These are phyloP conservation scores for Xestia ashworthii DNA, from an alignment of 2,888 invertebrate genomes.

Conservation along the genomic window DNA sequence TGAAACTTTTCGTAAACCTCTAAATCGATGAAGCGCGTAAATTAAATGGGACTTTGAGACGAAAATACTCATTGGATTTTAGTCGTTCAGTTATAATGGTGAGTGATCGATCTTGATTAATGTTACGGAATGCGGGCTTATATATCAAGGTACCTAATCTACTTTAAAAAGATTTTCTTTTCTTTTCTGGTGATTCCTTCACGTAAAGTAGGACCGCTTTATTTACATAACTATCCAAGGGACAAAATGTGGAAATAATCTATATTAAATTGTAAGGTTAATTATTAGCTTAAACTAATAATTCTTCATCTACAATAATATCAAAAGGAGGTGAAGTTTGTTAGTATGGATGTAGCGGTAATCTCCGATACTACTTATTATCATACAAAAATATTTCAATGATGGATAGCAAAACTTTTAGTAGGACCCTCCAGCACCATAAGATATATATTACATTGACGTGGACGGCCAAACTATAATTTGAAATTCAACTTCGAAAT, in stretches of 20 bases:
- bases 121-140: not conserved
- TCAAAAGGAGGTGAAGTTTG: not conserved
- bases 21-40: not conserved
- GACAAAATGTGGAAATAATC: not conserved
- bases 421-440: too few species aligned
- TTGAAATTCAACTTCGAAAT: not conserved
- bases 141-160: not conserved
- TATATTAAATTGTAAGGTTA: not conserved
- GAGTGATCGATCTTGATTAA: constrained; percentile 18
- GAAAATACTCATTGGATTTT: constrained; percentile 10
- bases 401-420: not conserved
- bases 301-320: not conserved
- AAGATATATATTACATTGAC: too few species aligned
- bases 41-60: not conserved
- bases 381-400: not conserved
- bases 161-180: not conserved
- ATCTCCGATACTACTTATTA: not conserved
- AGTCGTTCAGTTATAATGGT: not conserved
- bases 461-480: too few species aligned
- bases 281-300: not conserved
- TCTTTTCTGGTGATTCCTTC: not conserved
- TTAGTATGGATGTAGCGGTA: not conserved
- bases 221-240: not conserved
- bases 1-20: not conserved
- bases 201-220: not conserved